Percentiles rank a stretch among this genome's conserved stretches.
Conservation (phyloP, 2,797 vertebrate genomes). For the Gallinago stenura region DNA sequence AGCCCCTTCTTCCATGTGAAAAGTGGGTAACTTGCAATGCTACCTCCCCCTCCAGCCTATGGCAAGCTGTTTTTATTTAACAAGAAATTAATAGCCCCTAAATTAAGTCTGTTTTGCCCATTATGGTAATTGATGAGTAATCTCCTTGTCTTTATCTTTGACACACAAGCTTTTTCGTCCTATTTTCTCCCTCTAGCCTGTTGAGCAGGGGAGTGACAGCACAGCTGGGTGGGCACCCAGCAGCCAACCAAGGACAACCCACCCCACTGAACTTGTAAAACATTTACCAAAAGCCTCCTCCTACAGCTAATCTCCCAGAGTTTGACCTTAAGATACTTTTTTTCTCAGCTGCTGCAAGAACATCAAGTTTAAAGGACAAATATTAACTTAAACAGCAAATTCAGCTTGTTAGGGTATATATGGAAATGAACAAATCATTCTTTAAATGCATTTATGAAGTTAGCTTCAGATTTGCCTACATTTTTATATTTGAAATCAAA, state of each 20-base stretch:
- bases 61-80: neutral
- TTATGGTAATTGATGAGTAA: neutral
- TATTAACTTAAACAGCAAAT: neutral
- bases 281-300: neutral
- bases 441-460: neutral
- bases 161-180: fast-evolving
- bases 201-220: neutral
- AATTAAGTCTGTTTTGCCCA: neutral
- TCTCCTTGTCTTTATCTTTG: neutral
- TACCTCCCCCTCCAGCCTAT: neutral
- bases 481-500: neutral
- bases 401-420: neutral
- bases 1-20: neutral
- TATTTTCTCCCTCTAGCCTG: neutral
- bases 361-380: neutral
- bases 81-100: neutral
- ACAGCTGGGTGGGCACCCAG: fast-evolving
- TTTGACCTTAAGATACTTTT: neutral
- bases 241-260: neutral
- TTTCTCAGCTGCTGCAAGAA: neutral
- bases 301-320: neutral
- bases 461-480: neutral
- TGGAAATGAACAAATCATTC: neutral
- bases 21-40: neutral
- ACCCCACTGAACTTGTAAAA: neutral